Evolutionary conservation across 1,140 invertebrate species (phyloP), one percentile per base, ranked within the genome.

Genomic region (Tribolium castaneum): DNA sequence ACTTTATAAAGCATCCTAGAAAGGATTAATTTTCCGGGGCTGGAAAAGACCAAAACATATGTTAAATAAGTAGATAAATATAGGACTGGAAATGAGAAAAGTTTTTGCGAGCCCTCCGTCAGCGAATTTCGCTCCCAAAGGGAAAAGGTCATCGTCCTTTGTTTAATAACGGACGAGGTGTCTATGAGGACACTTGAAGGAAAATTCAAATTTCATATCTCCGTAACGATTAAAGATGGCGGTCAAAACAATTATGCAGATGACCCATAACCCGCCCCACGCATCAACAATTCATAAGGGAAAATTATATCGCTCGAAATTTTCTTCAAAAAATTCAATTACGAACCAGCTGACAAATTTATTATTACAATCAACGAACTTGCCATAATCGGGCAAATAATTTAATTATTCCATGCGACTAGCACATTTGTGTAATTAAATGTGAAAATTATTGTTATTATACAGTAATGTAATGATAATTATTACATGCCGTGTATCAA

Each of bases 161-260:
- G 39, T 45, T 45, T 45, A 45, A 45, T 45, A 45, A 19, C 12
- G 16, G 51, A 14, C 12, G 12, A 19, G 12, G 51, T 52, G 54
- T 59, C 54, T 59, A 22, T 45, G 39, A 45, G 39, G 39, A 45
- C 54, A 52, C 51, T 52, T 52, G 16, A 25, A 59, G 14, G 16
- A 59, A 25, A 59, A 59, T 59, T 59, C 19, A 19, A 59, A 59
- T 59, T 19, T 59, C 54, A 59, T 59, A 22, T 59, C 19, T 25
- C 54, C 14, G 16, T 7, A 25, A 25, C 54, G 54, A 25, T 59
- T 59, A 59, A 59, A 59, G 54, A 59, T 59, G 54, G 19, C 54
- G 19, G 54, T 59, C 54, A 59, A 59, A 59, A 22, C 19, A 59
- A 59, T 59, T 59, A 59, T 59, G 54, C 19, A 59, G 51, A 52